A percentile compares a stretch with the other conserved stretches of the same genome.
Evolutionary conservation across 2,888 invertebrate genomes (phyloP).

Genomic region (Eilema sororculum): DNA sequence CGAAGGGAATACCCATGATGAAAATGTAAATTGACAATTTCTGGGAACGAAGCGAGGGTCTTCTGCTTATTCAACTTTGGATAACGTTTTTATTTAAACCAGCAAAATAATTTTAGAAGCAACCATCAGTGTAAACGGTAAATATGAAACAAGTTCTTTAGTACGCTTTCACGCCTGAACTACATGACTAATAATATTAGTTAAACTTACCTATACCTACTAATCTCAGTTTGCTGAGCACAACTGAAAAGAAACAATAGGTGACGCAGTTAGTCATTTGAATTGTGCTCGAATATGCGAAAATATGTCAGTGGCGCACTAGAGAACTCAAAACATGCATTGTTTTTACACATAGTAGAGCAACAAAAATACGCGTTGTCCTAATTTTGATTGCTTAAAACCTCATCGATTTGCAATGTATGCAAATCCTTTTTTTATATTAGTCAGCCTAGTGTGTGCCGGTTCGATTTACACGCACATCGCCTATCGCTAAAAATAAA

Average conservation of each 20-base stretch:
- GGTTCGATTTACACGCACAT: neutral
- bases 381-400: neutral
- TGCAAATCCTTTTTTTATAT: neutral
- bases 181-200: neutral
- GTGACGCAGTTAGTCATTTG: neutral
- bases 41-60: constrained; percentile 19
- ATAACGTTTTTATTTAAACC: constrained; percentile 1
- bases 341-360: neutral
- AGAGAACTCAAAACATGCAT: constrained; percentile 1
- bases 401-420: neutral
- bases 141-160: neutral
- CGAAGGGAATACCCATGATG: constrained; percentile 20
- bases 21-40: constrained; percentile 35
- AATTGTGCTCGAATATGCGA: neutral
- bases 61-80: neutral
- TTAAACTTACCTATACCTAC: neutral
- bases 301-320: constrained; percentile 4
- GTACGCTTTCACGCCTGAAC: neutral
- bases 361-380: neutral
- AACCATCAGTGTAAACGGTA: neutral
- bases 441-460: neutral
- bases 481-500: too few relatives aligned
- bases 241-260: constrained; percentile 2
- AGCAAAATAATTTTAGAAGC: neutral
- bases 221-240: neutral